phyloP scores from a whole-genome alignment of 2,113 vertebrate genomes.

The Prolemur simus region DNA sequence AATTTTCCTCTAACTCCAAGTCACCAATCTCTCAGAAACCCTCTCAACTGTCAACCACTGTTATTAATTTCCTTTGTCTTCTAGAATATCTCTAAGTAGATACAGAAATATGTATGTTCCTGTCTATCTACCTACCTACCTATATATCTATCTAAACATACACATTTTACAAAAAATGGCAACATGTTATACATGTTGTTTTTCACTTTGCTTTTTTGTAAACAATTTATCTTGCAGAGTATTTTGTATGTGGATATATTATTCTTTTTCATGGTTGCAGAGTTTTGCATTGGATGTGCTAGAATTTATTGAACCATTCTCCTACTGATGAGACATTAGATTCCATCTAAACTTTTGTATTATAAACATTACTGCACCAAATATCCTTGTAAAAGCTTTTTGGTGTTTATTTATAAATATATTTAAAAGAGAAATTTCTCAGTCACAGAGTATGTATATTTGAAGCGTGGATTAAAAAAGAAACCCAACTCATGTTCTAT shows the following conservation, averaged over 20 bases:
- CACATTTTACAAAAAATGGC: not conserved
- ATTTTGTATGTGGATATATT: not conserved
- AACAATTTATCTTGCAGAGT: not conserved
- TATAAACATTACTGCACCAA: not conserved
- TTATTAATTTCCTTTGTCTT: not conserved
- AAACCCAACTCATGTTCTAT: not conserved
- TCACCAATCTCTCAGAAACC: not conserved
- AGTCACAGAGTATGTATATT: not conserved
- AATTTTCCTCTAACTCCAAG: not conserved
- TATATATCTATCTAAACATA: not conserved
- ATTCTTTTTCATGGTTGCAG: not conserved
- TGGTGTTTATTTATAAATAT: constrained; percentile 4
- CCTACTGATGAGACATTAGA: not conserved
- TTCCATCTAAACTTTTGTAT: not conserved
- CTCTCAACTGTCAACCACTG: not conserved
- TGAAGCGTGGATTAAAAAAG: not conserved
- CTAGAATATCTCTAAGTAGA: not conserved
- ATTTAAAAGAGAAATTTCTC: constrained; percentile 25
- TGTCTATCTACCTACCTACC: not conserved
- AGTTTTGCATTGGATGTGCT: not conserved
- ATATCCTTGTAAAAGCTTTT: not conserved
- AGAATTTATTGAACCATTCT: not conserved
- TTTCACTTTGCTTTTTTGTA: not conserved
- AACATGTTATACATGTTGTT: not conserved
- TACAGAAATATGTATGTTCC: not conserved